Conservation (phyloP, 2,797 vertebrate genomes). For the Myotis vivesi region DNA sequence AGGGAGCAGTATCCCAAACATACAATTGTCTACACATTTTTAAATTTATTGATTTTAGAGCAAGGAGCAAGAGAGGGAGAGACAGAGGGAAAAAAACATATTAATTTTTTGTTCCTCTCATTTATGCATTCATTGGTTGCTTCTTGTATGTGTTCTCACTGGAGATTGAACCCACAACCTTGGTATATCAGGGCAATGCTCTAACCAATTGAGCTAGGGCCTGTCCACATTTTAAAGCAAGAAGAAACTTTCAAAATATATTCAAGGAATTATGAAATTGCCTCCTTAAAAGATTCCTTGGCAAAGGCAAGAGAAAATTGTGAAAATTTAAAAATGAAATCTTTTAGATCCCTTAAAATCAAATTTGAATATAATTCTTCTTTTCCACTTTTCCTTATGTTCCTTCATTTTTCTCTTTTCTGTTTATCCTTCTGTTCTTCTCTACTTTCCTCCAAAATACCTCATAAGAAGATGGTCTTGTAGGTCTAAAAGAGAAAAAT, state of each 20-base stretch:
- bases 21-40: background rate
- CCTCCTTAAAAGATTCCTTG: background rate
- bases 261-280: slow-evolving; percentile 19
- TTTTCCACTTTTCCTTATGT: background rate
- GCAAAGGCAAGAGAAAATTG: background rate
- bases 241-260: background rate
- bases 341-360: background rate
- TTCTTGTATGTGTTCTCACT: background rate
- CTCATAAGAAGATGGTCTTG: background rate
- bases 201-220: background rate
- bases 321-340: background rate
- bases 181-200: background rate
- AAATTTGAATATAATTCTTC: background rate
- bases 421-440: background rate
- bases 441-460: background rate
- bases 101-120: background rate
- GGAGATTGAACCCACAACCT: background rate
- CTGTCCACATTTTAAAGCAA: slow-evolving; percentile 4
- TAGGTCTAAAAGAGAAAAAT: slow-evolving; percentile 3
- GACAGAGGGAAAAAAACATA: background rate
- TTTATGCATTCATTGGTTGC: background rate
- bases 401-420: background rate
- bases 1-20: background rate
- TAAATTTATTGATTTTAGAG: background rate
- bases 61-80: background rate